Base-by-base conservation (phyloP, 2,888 invertebrate genomes). In the Lucinisca nassula region DNA sequence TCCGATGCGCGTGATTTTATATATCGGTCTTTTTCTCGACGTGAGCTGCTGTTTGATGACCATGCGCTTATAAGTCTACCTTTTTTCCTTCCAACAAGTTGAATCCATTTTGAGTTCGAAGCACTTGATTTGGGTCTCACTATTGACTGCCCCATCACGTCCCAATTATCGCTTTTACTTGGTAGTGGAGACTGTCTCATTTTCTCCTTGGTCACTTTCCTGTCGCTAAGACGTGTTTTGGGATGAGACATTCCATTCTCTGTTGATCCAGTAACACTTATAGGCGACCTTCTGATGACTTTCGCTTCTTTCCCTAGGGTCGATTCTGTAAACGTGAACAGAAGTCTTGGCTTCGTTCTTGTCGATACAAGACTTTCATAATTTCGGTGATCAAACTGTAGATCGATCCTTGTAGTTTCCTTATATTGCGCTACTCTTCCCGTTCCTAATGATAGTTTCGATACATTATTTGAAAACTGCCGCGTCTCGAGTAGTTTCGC, bases 141-240 rank as follows among this genome's bases (percentile, higher is more conserved):
- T 67, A 67, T 67, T 14, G 67, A 27, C 30, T 67, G 67, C 1
- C 67, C 67, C 35, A 17, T 35, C 14, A 67, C 35, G 35, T 67
- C 67, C 2, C 32, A 17, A 1, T 35, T 17, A 35, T 35, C 35
- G 1, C 8, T 8, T 35, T 30, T 35, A 30, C 35, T 21, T 2
- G 67, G 1, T 35, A 17, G 4, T 17, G 37, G n/a, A 12, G 32
- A 51, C 10, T 32, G 4, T 21, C 58, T 17, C 12, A 40, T 2
- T 14, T 74, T 51, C n/a, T 73, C 78, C 14, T 72, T 85, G 27
- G 81, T 72, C 17, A 82, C 38, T 49, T 82, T 86, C 27, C 80
- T 77, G 45, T 89, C 87, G 40, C 86, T 89, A 4, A 84, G 45
- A 35, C 77, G 87, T 6, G 86, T 89, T 61, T 89, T 89, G 8